phyloP scores from a whole-genome alignment of 2,888 invertebrate species.

The Arrhopalites spinosus region DNA sequence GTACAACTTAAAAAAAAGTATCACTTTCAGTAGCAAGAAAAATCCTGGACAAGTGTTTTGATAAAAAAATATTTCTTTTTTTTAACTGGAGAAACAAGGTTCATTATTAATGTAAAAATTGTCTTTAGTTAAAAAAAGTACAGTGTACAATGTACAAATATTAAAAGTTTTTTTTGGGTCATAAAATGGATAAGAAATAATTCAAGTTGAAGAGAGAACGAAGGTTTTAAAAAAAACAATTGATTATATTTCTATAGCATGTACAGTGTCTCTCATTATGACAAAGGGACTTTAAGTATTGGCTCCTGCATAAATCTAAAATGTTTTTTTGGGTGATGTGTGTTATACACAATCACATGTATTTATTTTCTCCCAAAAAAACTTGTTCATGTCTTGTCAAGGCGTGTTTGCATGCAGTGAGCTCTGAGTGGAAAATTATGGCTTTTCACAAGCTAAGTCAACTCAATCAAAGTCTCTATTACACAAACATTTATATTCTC shows the following conservation, averaged over 20 bases:
- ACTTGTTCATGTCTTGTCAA: background rate
- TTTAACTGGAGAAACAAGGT: too few species aligned
- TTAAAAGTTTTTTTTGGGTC: background rate
- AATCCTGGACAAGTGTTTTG: too few species aligned
- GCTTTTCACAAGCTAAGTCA: constrained; percentile 25
- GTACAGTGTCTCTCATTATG: too few species aligned
- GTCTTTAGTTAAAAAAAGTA: background rate
- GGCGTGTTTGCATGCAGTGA: background rate
- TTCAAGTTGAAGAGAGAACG: too few species aligned
- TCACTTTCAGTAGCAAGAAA: too few species aligned
- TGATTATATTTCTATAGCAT: too few species aligned
- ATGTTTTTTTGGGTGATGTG: background rate
- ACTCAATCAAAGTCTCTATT: constrained; percentile 32
- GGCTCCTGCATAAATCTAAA: too few species aligned
- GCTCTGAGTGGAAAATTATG: constrained; percentile 33
- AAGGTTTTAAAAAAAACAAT: too few species aligned
- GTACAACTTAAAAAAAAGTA: too few species aligned
- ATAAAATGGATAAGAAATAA: background rate
- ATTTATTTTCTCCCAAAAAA: background rate
- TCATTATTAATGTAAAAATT: too few species aligned
- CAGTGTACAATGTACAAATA: background rate
- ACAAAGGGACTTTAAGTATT: too few species aligned
- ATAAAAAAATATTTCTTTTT: too few species aligned
- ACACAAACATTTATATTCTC: background rate
- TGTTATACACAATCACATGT: constrained; percentile 16